Conservation (phyloP, 2,888 invertebrate species). For the Cyclophora punctaria region DNA sequence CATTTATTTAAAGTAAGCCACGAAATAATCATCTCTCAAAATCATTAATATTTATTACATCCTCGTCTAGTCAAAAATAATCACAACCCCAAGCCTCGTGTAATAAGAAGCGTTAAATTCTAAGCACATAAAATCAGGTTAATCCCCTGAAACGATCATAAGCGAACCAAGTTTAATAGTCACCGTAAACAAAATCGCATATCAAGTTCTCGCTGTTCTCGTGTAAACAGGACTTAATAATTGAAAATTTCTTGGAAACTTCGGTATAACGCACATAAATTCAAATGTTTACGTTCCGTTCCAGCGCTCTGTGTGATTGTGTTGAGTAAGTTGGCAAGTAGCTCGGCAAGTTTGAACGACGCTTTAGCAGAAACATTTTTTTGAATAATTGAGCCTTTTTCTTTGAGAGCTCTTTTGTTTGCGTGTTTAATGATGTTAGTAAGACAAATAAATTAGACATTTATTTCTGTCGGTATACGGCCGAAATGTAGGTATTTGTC, state of each 20-base stretch:
- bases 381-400: no score
- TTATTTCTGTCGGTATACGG: no score
- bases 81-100: no score
- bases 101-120: not conserved
- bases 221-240: conserved; percentile 13
- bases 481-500: no score
- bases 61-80: no score
- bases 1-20: no score
- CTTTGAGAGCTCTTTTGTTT: no score
- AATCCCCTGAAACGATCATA: not conserved
- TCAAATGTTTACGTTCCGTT: conserved; percentile 8
- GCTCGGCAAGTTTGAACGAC: conserved; percentile 2
- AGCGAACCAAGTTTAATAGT: not conserved
- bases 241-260: conserved; percentile 12
- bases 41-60: no score
- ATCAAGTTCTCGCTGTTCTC: not conserved
- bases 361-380: not conserved
- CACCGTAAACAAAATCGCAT: conserved; percentile 3
- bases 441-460: no score
- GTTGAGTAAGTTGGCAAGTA: conserved; percentile 4
- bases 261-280: conserved; percentile 6
- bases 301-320: conserved; percentile 2
- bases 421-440: no score
- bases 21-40: no score
- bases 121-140: not conserved